Base-by-base conservation (phyloP, 2,888 invertebrate genomes). In the Xiphydria camelus region DNA sequence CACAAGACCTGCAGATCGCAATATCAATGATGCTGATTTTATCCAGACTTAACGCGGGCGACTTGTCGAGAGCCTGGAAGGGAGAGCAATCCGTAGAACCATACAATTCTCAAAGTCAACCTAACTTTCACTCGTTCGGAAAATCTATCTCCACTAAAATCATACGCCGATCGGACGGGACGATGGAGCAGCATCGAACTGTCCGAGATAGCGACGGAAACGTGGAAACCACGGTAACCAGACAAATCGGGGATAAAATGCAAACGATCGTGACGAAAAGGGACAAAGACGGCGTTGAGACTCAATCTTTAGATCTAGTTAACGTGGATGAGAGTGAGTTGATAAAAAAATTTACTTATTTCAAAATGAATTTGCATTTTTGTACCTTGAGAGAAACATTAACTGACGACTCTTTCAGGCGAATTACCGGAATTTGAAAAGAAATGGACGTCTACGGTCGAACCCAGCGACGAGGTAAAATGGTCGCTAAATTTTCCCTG, bases 191-290 rank as follows among this genome's bases (percentile, higher is more conserved):
- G 19, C 79, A 79, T 32, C 78, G 77, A 58, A 78, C 80, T 14
- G 73, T 82, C 1, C 77, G 74, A 58, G 84, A 85, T 57, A 79
- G 77, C 7, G 73, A 80, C 26, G 85, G 85, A 1, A 83, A 82
- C 57, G 78, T 80, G 54, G 81, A 82, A 57, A 82, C 80, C 7
- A 82, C 79, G n/a, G 68, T 83, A 21, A 82, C 80, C 17, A 60
- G 64, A 18, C 62, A 69, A 57, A 59, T 63, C 14, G 70, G 66
- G 6, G 68, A 71, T 44, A 68, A 76, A 54, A 62, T 61, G 6
- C 63, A 73, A 36, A 64, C 67, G 5, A 41, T 72, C 12, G 63
- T 64, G 22, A 67, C 60, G 4, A 64, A 49, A 39, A 68, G 44
- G 44, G 68, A 73, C 38, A 67, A 66, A 42, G 55, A 67, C 48